phyloP scores from a whole-genome alignment of 2,113 vertebrate genomes.

The Odontophorus gujanensis region DNA sequence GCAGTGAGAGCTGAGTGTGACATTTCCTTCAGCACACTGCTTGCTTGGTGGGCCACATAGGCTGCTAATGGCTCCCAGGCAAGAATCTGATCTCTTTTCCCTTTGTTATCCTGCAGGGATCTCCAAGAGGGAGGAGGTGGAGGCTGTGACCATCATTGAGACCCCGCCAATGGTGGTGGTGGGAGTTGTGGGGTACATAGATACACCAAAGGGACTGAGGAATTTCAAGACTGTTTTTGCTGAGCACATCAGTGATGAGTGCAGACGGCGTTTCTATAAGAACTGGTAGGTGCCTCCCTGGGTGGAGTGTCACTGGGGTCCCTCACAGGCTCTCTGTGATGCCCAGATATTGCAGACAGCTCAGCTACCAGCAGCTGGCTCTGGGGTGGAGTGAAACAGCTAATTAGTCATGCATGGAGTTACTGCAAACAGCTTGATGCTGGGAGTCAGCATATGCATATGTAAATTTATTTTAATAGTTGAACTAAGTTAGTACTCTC shows the following conservation, averaged over 20 bases:
- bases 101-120: slow-evolving; percentile 68
- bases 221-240: slow-evolving; percentile 85
- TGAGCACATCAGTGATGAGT: slow-evolving; percentile 83
- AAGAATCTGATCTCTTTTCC: background rate
- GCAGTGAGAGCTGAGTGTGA: accelerated
- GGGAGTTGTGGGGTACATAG: slow-evolving; percentile 82
- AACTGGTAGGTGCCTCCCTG: slow-evolving; percentile 72
- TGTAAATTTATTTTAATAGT: slow-evolving; percentile 40
- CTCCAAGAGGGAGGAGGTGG: slow-evolving; percentile 83
- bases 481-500: background rate
- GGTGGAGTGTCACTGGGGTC: background rate
- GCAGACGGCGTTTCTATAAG: slow-evolving; percentile 84
- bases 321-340: accelerated
- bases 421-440: background rate
- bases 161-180: slow-evolving; percentile 81
- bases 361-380: background rate
- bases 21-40: background rate
- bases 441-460: background rate
- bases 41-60: accelerated
- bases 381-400: background rate
- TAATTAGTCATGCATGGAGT: slow-evolving; percentile 1
- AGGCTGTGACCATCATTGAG: slow-evolving; percentile 84
- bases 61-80: background rate
- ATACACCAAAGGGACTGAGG: slow-evolving; percentile 79
- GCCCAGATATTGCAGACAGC: background rate